Evolutionary conservation across 2,113 vertebrate species (phyloP).

Genomic region (Probosciger aterrimus): DNA sequence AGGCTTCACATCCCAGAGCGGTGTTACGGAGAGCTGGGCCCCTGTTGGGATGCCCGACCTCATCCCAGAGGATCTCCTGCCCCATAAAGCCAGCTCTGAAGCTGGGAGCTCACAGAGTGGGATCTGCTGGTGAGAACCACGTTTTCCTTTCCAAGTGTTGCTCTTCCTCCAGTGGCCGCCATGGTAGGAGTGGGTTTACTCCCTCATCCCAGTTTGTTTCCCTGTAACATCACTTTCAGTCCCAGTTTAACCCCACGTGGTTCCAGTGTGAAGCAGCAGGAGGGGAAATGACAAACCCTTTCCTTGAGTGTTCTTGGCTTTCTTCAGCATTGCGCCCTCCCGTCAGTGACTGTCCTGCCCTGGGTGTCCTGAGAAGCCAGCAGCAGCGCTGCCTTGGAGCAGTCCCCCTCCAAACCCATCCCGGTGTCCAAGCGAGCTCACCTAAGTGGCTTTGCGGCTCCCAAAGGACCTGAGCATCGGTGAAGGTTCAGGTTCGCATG

Average conservation of each 20-base stretch:
- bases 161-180: background rate
- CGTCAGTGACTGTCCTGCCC: background rate
- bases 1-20: background rate
- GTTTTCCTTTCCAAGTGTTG: background rate
- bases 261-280: background rate
- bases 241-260: background rate
- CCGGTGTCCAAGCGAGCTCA: background rate
- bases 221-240: background rate
- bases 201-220: background rate
- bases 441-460: constrained; percentile 54
- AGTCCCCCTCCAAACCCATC: background rate
- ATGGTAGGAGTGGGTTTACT: background rate
- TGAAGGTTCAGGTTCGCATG: background rate
- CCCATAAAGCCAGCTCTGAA: background rate
- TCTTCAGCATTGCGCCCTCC: background rate
- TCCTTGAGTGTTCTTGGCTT: background rate
- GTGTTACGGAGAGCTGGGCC: background rate
- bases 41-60: background rate
- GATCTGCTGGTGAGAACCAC: background rate
- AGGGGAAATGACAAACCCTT: background rate
- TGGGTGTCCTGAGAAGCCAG: background rate
- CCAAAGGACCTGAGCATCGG: constrained; percentile 50
- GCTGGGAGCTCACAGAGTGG: background rate
- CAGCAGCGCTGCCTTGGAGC: background rate
- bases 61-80: background rate